Conservation (phyloP, 2,888 invertebrate genomes). For the Mythimna impura region DNA sequence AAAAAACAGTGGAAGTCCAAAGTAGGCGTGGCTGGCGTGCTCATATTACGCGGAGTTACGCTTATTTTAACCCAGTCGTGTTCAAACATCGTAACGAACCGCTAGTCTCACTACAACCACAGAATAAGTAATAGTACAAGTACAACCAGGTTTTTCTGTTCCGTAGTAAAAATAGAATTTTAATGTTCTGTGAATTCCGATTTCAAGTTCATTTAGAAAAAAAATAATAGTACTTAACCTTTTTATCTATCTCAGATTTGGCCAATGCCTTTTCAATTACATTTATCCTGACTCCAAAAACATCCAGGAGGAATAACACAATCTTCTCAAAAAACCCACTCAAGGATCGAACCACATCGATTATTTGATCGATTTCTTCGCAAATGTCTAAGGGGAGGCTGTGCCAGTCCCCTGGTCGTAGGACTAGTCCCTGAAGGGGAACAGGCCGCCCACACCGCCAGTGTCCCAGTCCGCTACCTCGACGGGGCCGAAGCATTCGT, state of each 20-base stretch:
- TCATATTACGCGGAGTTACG: no score
- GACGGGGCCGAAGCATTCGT: conserved; percentile 94
- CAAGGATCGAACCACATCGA: conserved; percentile 6
- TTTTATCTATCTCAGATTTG: conserved; percentile 1
- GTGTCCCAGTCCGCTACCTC: conserved; percentile 93
- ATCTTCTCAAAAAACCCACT: conserved; percentile 14
- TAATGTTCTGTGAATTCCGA: conserved; percentile 18
- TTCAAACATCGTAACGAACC: no score
- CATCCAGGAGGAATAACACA: conserved; percentile 26
- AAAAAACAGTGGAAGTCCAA: no score
- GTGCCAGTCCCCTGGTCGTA: conserved; percentile 39
- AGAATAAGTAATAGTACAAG: no score
- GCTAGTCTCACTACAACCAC: no score
- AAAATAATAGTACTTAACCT: neutral
- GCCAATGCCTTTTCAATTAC: neutral
- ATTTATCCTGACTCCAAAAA: conserved; percentile 7
- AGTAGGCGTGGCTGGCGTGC: no score
- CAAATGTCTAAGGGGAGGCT: conserved; percentile 36
- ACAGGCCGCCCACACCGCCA: conserved; percentile 89
- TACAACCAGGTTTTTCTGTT: no score
- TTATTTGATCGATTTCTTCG: neutral
- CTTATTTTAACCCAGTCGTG: no score
- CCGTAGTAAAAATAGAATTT: no score
- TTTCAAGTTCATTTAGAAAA: neutral
- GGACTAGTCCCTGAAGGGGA: conserved; percentile 87